Evolutionary conservation across 2,113 vertebrate genomes (phyloP), one percentile per base, ranked within the genome.

Genomic region (Vireo altiloquus): DNA sequence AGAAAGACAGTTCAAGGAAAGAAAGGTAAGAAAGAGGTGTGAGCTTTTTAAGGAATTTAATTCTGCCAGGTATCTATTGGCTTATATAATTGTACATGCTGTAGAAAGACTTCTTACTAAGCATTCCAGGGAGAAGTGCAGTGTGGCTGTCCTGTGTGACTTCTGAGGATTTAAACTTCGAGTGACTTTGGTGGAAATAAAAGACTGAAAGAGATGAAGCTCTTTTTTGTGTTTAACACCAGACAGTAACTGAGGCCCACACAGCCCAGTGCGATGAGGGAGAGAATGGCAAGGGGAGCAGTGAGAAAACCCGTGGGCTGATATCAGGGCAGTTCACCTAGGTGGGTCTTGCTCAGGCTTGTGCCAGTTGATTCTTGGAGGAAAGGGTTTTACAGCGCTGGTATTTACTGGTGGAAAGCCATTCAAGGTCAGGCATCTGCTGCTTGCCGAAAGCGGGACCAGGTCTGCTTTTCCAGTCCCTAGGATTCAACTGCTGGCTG

Each of bases 251-350:
- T 35, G 19, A 37, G 11, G 10, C 18, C 28, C 19, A 4, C 13
- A 1, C 3, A 11, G 47, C 22, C 4, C 0, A 0, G 13, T 31
- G 35, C 18, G 21, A 10, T 27, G 23, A 33, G 16, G 16, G 39
- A 28, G 28, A 44, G 50, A n/a, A 21, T 4, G 4, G 15, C 4
- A 70, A 53, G 23, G 27, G n/a, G 13, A 21, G 9, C 37, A 35
- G 39, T 16, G 61, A 31, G 50, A 28, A 39, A 33, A 28, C 3
- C 20, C 0, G 0, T 8, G 39, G 14, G 17, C 39, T 24, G 28
- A 6, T 49, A 6, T 4, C 6, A 31, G 68, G 33, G 16, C 19
- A 6, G 13, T 7, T 49, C 56, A 7, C 35, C 25, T 5, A 1
- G 21, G 5, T 7, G 30, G 1, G 8, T 12, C 52, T 25, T 47